These are phyloP conservation scores for Tuberolachnus salignus DNA, from an alignment of 2,888 invertebrate species.

Conservation along the genomic window DNA sequence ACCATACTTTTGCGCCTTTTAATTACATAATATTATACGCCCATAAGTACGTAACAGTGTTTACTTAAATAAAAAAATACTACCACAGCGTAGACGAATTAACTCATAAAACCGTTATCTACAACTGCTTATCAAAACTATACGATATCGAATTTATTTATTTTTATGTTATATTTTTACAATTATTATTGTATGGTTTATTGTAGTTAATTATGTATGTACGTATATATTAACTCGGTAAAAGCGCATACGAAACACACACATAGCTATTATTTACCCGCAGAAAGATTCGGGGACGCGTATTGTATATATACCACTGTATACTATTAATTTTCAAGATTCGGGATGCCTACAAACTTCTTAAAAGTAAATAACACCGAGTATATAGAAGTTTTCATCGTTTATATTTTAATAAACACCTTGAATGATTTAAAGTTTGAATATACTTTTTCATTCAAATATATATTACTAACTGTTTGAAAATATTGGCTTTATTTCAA, in stretches of 20 bases:
- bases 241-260: too few relatives aligned
- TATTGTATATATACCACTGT: too few relatives aligned
- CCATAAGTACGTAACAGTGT: too few relatives aligned
- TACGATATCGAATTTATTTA: too few relatives aligned
- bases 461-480: neutral
- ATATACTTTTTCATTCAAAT: conserved; percentile 3
- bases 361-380: neutral
- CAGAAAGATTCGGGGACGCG: neutral
- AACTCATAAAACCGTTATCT: too few relatives aligned
- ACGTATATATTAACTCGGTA: too few relatives aligned
- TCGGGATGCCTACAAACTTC: neutral
- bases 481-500: neutral
- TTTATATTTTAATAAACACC: conserved; percentile 13
- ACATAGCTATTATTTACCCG: neutral
- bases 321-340: conserved; percentile 12
- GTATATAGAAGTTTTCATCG: neutral
- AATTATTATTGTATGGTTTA: neutral
- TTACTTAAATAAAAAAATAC: too few relatives aligned
- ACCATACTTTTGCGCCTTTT: neutral
- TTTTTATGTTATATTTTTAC: too few relatives aligned
- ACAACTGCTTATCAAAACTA: too few relatives aligned
- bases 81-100: too few relatives aligned
- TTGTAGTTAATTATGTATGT: neutral
- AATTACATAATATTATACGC: too few relatives aligned
- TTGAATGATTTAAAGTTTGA: conserved; percentile 6